A percentile compares a stretch with the other conserved stretches of the same genome.
Conservation (phyloP, 2,888 invertebrate genomes). For the Callinectes sapidus region DNA sequence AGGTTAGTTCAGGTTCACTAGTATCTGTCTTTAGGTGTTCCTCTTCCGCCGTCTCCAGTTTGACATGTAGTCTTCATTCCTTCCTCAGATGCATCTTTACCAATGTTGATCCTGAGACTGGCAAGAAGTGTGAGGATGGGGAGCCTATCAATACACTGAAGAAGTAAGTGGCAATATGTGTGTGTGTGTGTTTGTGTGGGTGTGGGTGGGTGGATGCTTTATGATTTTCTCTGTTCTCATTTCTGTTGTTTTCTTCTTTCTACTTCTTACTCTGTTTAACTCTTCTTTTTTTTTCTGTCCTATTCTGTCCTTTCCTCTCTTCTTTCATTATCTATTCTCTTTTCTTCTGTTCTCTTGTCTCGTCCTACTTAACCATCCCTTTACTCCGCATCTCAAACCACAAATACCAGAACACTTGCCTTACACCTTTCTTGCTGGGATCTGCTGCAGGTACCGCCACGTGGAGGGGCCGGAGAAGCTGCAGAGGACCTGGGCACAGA, state of each 20-base stretch:
- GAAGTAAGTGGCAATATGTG: constrained; percentile 76
- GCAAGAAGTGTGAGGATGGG: constrained; percentile 79
- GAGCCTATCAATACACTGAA: constrained; percentile 83
- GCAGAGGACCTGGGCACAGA: constrained; percentile 46
- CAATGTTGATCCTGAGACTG: constrained; percentile 83
- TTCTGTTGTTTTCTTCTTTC: not conserved
- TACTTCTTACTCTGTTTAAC: not conserved
- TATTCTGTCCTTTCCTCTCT: not conserved
- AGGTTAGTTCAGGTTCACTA: constrained; percentile 73
- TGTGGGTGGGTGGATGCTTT: not conserved
- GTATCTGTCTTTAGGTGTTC: not conserved
- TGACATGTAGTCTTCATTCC: not conserved
- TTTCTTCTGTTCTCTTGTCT: not conserved
- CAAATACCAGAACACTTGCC: not conserved
- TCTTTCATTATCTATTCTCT: not conserved
- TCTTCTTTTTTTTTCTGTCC: no score
- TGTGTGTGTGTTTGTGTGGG: constrained; percentile 24
- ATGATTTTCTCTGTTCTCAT: not conserved
- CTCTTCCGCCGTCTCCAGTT: not conserved
- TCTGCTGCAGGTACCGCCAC: constrained; percentile 38
- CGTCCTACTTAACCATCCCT: not conserved
- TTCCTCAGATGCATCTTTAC: constrained; percentile 80
- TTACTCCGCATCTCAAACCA: not conserved
- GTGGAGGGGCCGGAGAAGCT: constrained; percentile 24
- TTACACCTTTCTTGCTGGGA: not conserved